These are phyloP conservation scores for Drosophila falleni DNA, from an alignment of 2,888 invertebrate genomes.

Conservation along the genomic window DNA sequence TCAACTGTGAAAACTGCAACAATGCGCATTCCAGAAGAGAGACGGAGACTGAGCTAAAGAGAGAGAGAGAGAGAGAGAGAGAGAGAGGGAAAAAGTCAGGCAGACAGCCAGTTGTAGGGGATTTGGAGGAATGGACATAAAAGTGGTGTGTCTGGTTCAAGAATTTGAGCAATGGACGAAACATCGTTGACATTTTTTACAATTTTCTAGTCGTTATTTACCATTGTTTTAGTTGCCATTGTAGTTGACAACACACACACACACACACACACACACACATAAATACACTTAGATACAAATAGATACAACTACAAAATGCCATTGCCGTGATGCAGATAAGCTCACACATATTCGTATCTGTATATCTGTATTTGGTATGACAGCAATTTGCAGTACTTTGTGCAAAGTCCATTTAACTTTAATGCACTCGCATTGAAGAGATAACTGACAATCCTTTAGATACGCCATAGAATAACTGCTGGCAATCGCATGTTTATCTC, in stretches of 20 bases:
- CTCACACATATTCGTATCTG: slow-evolving; percentile 7
- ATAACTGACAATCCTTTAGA: slow-evolving; percentile 37
- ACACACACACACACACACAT: not conserved
- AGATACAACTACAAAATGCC: slow-evolving; percentile 23
- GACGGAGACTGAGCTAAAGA: slow-evolving; percentile 8
- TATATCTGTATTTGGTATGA: slow-evolving; percentile 57
- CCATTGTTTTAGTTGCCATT: slow-evolving; percentile 68
- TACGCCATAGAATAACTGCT: slow-evolving; percentile 13
- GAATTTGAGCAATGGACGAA: slow-evolving; percentile 66
- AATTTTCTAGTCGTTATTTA: slow-evolving; percentile 79
- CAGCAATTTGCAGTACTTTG: slow-evolving; percentile 71
- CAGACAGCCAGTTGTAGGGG: slow-evolving; percentile 7
- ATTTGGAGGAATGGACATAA: slow-evolving; percentile 27
- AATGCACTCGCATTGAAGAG: slow-evolving; percentile 60
- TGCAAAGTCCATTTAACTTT: slow-evolving; percentile 68
- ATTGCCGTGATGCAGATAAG: slow-evolving; percentile 22
- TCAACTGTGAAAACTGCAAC: slow-evolving; percentile 76
- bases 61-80: slow-evolving; percentile 8
- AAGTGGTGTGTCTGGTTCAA: slow-evolving; percentile 57
- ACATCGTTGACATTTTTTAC: slow-evolving; percentile 75
- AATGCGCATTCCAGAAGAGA: slow-evolving; percentile 64
- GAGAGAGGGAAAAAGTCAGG: not conserved
- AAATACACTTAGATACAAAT: not conserved
- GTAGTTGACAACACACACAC: slow-evolving; percentile 16
- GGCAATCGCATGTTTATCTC: slow-evolving; percentile 37